Percentiles rank a stretch among this genome's conserved stretches.
These are phyloP conservation scores for Colaptes auratus DNA, from an alignment of 2,113 vertebrate genomes.

Conservation along the genomic window DNA sequence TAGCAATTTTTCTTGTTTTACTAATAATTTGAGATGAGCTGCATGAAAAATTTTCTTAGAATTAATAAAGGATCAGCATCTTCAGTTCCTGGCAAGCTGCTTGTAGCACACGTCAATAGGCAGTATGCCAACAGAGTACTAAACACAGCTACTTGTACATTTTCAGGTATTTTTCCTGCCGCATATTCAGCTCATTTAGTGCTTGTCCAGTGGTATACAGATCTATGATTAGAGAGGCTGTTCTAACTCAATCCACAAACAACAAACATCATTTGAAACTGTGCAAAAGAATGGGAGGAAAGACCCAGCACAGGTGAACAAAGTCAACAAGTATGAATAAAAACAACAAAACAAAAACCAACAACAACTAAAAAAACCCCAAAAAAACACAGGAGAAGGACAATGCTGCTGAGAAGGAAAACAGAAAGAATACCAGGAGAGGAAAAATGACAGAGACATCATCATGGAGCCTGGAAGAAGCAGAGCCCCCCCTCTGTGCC, in stretches of 20 bases:
- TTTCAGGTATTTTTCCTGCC: neutral
- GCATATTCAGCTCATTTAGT: neutral
- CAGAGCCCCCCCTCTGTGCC: no score
- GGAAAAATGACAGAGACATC: no score
- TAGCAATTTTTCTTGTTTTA: neutral
- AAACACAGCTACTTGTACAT: neutral
- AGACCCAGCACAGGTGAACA: no score
- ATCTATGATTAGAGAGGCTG: neutral
- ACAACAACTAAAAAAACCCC: no score
- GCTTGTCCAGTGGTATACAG: neutral
- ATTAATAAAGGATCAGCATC: neutral
- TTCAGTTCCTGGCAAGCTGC: neutral
- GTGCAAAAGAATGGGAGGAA: neutral
- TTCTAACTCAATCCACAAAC: neutral
- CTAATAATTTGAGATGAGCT: neutral
- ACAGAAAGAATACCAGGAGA: no score
- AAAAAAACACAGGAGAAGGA: no score
- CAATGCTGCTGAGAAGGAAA: no score
- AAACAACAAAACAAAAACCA: no score
- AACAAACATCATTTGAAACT: neutral
- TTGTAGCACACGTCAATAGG: neutral
- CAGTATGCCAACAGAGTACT: neutral
- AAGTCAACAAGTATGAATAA: no score
- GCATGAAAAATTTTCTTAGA: neutral
- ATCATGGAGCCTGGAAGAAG: no score